Evolutionary conservation across 2,797 vertebrate genomes (phyloP).

Genomic region (Carcharodon carcharias): DNA sequence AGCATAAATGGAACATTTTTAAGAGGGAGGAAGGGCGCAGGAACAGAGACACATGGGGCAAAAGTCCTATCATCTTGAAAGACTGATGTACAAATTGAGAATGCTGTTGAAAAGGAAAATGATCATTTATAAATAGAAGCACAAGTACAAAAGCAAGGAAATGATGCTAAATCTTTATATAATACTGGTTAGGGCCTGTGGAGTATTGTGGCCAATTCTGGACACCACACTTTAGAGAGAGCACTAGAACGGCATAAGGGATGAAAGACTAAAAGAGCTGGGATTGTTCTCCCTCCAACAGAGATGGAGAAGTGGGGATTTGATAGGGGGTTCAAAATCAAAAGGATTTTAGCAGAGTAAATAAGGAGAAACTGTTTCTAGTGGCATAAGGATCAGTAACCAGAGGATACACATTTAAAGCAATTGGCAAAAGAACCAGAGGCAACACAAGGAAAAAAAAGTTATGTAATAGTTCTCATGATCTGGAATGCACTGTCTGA

Average conservation of each 20-base stretch:
- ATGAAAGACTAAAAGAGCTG: not conserved
- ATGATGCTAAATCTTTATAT: not conserved
- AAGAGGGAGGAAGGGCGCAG: not conserved
- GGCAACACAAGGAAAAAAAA: too few relatives aligned
- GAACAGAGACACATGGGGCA: not conserved
- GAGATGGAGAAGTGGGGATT: too few relatives aligned
- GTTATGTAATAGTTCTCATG: too few relatives aligned
- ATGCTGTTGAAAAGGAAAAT: not conserved
- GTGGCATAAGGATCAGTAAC: too few relatives aligned
- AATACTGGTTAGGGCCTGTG: not conserved
- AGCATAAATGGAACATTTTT: not conserved
- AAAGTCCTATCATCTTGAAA: not conserved
- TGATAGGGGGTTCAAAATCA: too few relatives aligned
- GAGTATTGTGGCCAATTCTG: not conserved
- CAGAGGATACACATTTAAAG: too few relatives aligned
- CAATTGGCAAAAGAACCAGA: too few relatives aligned
- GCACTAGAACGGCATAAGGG: not conserved
- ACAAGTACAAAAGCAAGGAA: not conserved
- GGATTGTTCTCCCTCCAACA: too few relatives aligned
- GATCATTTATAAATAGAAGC: not conserved
- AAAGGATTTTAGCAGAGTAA: too few relatives aligned
- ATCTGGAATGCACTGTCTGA: too few relatives aligned
- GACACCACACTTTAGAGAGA: not conserved
- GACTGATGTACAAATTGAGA: not conserved
- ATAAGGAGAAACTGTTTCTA: too few relatives aligned